Percentiles rank a stretch among this genome's conserved stretches.
Conservation (phyloP, 2,797 vertebrate species). For the Strix occidentalis region DNA sequence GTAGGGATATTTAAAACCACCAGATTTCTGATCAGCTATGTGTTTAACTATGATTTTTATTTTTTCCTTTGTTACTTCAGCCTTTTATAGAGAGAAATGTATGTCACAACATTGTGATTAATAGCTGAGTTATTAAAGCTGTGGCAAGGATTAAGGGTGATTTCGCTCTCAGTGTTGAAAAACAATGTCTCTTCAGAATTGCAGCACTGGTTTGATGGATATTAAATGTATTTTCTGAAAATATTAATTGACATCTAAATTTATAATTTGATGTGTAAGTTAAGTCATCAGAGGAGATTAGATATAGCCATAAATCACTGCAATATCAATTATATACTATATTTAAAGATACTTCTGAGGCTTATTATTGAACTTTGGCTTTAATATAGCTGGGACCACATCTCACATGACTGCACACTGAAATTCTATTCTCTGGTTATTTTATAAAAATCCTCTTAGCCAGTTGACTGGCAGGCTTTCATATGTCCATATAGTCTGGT, state of each 20-base stretch:
- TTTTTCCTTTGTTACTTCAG: not conserved
- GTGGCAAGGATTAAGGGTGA: not conserved
- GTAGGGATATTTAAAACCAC: not conserved
- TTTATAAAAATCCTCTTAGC: not conserved
- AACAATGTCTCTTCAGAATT: not conserved
- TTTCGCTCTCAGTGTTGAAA: not conserved
- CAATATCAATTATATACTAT: not conserved
- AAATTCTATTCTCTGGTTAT: not conserved
- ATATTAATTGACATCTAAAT: not conserved
- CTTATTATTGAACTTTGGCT: not conserved
- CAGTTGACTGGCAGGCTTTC: not conserved
- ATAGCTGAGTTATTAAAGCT: not conserved
- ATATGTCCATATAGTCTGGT: fast-evolving
- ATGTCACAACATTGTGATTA: constrained; percentile 21
- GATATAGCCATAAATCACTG: not conserved
- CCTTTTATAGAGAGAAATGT: not conserved
- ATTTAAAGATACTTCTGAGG: not conserved
- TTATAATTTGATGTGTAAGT: not conserved
- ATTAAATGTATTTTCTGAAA: constrained; percentile 1
- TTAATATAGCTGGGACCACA: not conserved
- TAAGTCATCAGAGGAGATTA: not conserved
- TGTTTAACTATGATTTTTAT: not conserved
- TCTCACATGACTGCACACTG: not conserved
- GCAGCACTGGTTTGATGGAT: not conserved
- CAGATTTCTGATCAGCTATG: not conserved